These are phyloP conservation scores for Torymus auratus DNA, from an alignment of 2,888 invertebrate genomes.

Conservation along the genomic window DNA sequence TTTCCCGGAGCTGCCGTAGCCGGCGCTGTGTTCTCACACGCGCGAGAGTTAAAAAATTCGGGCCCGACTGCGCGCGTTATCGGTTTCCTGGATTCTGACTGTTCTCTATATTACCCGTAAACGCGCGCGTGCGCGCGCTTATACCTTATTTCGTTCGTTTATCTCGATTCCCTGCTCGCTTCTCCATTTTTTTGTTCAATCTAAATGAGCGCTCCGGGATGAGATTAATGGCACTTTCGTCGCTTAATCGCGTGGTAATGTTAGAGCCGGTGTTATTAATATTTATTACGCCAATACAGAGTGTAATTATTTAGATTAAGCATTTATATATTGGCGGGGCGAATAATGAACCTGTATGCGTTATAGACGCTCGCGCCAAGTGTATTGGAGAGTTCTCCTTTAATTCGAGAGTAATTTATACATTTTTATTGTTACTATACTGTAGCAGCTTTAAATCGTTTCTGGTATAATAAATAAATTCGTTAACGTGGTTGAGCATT, in stretches of 20 bases:
- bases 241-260: background rate
- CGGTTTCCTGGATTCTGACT: constrained; percentile 49
- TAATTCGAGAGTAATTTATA: background rate
- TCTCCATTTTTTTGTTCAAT: constrained; percentile 17
- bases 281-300: constrained; percentile 25
- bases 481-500: no score
- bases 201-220: constrained; percentile 7
- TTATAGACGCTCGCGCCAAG: no score
- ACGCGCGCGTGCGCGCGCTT: constrained; percentile 2
- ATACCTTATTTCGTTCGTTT: constrained; percentile 32
- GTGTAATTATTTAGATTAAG: no score
- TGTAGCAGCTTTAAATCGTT: no score
- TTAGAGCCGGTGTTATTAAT: constrained; percentile 28
- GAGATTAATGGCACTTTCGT: constrained; percentile 34
- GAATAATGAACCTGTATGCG: no score
- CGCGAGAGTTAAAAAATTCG: constrained; percentile 13
- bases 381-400: no score
- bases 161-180: background rate
- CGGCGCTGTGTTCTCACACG: constrained; percentile 5
- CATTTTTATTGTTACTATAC: background rate
- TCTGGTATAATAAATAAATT: no score
- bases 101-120: constrained; percentile 50
- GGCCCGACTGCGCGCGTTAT: constrained; percentile 12
- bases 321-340: no score
- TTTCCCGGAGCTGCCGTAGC: constrained; percentile 1